These are phyloP conservation scores for Anguilla rostrata DNA, from an alignment of 2,113 vertebrate species.

Conservation along the genomic window DNA sequence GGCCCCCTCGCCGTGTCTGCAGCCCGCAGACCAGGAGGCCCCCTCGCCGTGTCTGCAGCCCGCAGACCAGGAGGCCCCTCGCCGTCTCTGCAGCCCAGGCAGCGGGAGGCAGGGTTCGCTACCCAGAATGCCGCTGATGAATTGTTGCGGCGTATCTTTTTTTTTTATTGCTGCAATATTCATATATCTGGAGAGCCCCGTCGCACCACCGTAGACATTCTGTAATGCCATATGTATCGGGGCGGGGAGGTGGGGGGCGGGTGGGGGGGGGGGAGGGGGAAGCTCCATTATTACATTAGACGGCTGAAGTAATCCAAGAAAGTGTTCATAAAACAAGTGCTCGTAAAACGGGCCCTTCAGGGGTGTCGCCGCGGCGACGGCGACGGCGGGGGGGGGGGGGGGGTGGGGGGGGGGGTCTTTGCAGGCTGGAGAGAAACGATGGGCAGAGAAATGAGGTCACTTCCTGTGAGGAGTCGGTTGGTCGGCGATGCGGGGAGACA, in stretches of 20 bases:
- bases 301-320: slow-evolving; percentile 41
- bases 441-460: slow-evolving; percentile 43
- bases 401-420: neutral
- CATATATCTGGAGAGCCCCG: slow-evolving; percentile 23
- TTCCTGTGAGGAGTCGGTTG: slow-evolving; percentile 41
- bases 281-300: slow-evolving; percentile 39
- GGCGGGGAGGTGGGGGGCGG: neutral
- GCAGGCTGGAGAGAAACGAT: neutral
- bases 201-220: slow-evolving; percentile 26
- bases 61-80: neutral
- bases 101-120: neutral
- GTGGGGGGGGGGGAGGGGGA: neutral
- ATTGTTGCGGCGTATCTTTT: neutral
- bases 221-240: neutral
- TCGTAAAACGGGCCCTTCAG: slow-evolving; percentile 39
- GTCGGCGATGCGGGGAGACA: slow-evolving; percentile 36
- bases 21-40: too few species aligned
- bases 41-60: too few species aligned
- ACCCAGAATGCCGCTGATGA: slow-evolving; percentile 5
- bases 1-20: too few species aligned
- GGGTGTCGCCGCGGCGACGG: neutral
- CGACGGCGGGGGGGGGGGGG: too few species aligned
- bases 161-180: slow-evolving; percentile 27
- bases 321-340: slow-evolving; percentile 48
- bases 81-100: neutral